These are phyloP conservation scores for Streblospio benedicti DNA, from an alignment of 1,140 invertebrate genomes.

Conservation along the genomic window DNA sequence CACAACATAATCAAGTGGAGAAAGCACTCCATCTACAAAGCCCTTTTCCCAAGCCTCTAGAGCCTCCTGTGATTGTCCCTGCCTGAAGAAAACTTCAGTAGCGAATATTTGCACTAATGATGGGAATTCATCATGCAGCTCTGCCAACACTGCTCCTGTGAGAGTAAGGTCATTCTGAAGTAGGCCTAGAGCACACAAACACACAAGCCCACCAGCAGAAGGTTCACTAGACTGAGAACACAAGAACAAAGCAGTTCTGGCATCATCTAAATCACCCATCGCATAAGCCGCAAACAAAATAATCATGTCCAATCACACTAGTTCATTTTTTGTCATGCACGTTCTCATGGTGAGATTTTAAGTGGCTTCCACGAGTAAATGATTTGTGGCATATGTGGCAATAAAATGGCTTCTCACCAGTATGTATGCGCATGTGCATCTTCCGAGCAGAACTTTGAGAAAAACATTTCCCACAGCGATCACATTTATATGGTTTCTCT, in stretches of 20 bases:
- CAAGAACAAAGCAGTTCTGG: conserved; percentile 70
- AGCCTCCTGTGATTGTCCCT: neutral
- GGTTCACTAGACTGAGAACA: conserved; percentile 53
- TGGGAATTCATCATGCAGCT: conserved; percentile 49
- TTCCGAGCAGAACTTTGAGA: no score
- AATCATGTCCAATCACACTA: no score
- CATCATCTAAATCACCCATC: conserved; percentile 60
- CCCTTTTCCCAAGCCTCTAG: neutral
- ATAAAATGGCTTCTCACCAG: no score
- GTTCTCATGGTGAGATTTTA: no score
- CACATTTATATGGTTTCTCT: no score
- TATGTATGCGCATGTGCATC: no score
- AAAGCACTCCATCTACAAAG: neutral
- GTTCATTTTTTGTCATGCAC: no score
- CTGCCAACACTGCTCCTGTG: conserved; percentile 54
- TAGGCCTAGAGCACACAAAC: conserved; percentile 60
- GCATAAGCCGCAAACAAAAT: conserved; percentile 70
- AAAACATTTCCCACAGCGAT: no score
- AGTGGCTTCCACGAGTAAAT: no score
- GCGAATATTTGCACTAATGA: no score
- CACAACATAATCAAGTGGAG: neutral
- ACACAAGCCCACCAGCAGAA: conserved; percentile 58
- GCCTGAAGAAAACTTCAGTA: no score
- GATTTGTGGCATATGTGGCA: no score
- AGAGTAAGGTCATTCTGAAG: conserved; percentile 57